Conservation (phyloP, 2,888 invertebrate genomes). For the Crossocerus cetratus region DNA sequence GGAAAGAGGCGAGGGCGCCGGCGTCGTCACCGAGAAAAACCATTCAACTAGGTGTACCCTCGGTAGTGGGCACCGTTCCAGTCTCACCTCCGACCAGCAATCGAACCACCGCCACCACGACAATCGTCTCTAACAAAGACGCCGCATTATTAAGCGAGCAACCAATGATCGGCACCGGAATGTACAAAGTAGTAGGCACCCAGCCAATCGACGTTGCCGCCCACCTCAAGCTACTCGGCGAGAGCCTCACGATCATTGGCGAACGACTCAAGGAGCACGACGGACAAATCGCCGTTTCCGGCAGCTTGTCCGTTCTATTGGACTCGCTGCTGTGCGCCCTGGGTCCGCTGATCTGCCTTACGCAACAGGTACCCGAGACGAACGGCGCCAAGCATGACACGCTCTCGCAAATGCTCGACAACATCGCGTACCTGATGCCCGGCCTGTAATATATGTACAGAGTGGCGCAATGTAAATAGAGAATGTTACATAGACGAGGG, state of each 20-base stretch:
- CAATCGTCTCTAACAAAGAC: slow-evolving; percentile 67
- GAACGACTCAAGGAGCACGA: slow-evolving; percentile 95
- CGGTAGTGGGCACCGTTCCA: slow-evolving; percentile 68
- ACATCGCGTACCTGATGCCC: slow-evolving; percentile 92
- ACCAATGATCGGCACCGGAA: slow-evolving; percentile 73
- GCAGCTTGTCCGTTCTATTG: slow-evolving; percentile 93
- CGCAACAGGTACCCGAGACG: slow-evolving; percentile 88
- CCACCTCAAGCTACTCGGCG: slow-evolving; percentile 93
- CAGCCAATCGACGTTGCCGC: slow-evolving; percentile 94
- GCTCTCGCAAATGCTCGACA: slow-evolving; percentile 87
- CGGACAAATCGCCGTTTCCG: slow-evolving; percentile 97
- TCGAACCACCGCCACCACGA: slow-evolving; percentile 64
- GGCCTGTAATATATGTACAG: slow-evolving; percentile 66
- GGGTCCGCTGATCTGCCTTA: slow-evolving; percentile 91
- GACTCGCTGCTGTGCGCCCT: slow-evolving; percentile 95
- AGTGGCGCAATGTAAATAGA: slow-evolving; percentile 44
- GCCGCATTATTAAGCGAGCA: slow-evolving; percentile 48
- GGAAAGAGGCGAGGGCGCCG: slow-evolving; percentile 63
- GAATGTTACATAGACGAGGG: slow-evolving; percentile 7
- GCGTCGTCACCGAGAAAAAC: slow-evolving; percentile 67
- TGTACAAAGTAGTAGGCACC: slow-evolving; percentile 85
- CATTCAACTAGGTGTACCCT: slow-evolving; percentile 74
- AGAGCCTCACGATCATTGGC: slow-evolving; percentile 95
- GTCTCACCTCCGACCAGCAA: slow-evolving; percentile 64
- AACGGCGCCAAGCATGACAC: slow-evolving; percentile 78